Evolutionary conservation across 1,140 invertebrate genomes (phyloP).

Genomic region (Scaptomyza pallida): DNA sequence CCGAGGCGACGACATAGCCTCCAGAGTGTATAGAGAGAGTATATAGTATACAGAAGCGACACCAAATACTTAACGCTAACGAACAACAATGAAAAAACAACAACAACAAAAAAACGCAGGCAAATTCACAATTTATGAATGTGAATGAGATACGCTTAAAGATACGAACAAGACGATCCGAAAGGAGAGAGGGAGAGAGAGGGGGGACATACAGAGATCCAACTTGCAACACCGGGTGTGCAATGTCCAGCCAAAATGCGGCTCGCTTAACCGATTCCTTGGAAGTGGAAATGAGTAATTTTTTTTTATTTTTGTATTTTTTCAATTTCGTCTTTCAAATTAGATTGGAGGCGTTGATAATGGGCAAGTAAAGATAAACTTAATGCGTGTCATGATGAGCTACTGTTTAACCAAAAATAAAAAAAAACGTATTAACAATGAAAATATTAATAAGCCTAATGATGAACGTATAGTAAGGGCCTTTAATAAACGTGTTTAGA

Average conservation of each 20-base stretch:
- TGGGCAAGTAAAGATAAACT: conserved; percentile 37
- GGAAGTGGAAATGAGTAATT: conserved; percentile 83
- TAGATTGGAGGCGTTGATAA: conserved; percentile 76
- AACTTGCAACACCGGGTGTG: conserved; percentile 36
- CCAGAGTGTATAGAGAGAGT: conserved; percentile 12
- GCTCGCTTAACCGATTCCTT: conserved; percentile 71
- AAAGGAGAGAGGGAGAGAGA: no score
- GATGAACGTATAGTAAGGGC: conserved; percentile 20
- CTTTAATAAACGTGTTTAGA: conserved; percentile 9
- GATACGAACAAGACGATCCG: conserved; percentile 42
- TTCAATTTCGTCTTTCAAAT: conserved; percentile 53
- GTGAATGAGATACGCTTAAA: conserved; percentile 76
- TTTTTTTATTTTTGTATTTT: conserved; percentile 43
- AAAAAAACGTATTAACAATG: conserved; percentile 24
- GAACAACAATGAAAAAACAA: conserved; percentile 53
- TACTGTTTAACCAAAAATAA: conserved; percentile 32
- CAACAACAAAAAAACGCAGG: conserved; percentile 21
- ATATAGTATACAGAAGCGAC: conserved; percentile 7
- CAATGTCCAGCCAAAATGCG: conserved; percentile 41
- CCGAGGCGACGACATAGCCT: conserved; percentile 15
- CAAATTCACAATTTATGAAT: conserved; percentile 83
- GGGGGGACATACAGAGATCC: no score
- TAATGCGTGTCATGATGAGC: conserved; percentile 44
- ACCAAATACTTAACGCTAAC: conserved; percentile 62
- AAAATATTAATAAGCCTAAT: conserved; percentile 49